phyloP scores from a whole-genome alignment of 2,113 vertebrate species.

The Cricetomys ansorgei region DNA sequence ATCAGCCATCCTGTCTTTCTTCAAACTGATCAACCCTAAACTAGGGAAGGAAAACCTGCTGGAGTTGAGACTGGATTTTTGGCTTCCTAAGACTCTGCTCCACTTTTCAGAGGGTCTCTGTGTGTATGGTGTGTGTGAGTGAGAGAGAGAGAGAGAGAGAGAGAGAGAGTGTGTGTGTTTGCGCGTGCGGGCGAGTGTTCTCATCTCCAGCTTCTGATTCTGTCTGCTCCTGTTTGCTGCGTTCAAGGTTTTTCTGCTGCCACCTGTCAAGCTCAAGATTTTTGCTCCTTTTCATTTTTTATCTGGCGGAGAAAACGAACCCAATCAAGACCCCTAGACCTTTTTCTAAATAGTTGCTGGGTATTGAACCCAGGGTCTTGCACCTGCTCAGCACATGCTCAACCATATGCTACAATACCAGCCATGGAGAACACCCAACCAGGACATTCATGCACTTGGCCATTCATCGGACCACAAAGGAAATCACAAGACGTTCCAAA shows the following conservation, averaged over 20 bases:
- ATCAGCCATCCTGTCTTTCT: neutral
- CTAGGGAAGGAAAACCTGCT: neutral
- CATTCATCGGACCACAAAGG: slow-evolving; percentile 30
- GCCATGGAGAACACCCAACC: neutral
- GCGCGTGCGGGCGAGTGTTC: neutral
- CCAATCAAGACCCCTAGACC: neutral
- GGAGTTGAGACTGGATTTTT: neutral
- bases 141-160: too few relatives aligned
- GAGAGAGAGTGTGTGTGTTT: neutral
- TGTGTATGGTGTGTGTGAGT: neutral
- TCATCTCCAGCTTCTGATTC: neutral
- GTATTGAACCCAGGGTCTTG: neutral
- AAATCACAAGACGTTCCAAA: slow-evolving; percentile 67
- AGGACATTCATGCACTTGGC: slow-evolving; percentile 27
- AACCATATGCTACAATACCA: neutral
- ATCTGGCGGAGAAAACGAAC: neutral
- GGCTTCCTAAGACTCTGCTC: neutral
- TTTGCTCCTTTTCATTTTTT: neutral
- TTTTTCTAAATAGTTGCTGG: neutral
- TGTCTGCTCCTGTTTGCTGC: neutral
- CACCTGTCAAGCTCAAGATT: neutral
- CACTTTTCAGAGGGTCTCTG: neutral
- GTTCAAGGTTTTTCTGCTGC: neutral
- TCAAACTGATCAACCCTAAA: neutral
- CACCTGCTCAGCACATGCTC: neutral